A percentile compares a stretch with the other conserved stretches of the same genome.
Conservation (phyloP, 2,113 vertebrate species). For the Rhodinocichla rosea region DNA sequence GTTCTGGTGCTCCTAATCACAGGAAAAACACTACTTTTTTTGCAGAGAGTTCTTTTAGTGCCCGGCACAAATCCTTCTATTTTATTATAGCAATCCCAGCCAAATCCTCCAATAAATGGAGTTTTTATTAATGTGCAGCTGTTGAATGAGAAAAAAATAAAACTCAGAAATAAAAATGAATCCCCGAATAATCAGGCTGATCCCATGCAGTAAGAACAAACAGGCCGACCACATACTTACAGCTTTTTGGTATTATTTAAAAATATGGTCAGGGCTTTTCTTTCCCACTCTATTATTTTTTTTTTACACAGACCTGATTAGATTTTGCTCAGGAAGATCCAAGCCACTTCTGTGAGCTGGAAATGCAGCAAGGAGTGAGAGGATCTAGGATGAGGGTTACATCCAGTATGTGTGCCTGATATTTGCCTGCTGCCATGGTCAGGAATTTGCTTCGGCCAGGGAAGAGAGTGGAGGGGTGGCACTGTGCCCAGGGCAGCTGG, state of each 20-base stretch:
- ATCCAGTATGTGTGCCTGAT: not conserved
- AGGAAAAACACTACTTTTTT: conserved; percentile 75
- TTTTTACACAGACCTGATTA: conserved; percentile 4
- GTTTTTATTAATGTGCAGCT: conserved; percentile 78
- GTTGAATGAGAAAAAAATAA: conserved; percentile 71
- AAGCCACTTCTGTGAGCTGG: not conserved
- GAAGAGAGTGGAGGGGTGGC: not conserved
- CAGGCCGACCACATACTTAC: conserved; percentile 28
- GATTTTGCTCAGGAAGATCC: not conserved
- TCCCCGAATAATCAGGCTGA: conserved; percentile 61
- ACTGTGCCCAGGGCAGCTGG: not conserved
- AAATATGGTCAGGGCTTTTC: not conserved
- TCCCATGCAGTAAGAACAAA: conserved; percentile 41
- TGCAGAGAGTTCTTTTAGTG: conserved; percentile 69
- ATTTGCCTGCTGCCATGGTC: not conserved
- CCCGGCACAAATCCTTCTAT: conserved; percentile 74
- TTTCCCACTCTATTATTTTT: not conserved
- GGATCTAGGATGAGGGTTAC: not conserved
- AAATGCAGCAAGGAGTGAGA: not conserved
- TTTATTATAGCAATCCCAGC: conserved; percentile 78
- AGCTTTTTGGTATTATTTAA: conserved; percentile 65
- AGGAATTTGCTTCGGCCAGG: not conserved
- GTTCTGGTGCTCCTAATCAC: conserved; percentile 76
- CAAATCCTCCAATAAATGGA: conserved; percentile 76
- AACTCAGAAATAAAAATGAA: conserved; percentile 68